Conservation (phyloP, 2,113 vertebrate genomes). For the Poecilia latipinna region DNA sequence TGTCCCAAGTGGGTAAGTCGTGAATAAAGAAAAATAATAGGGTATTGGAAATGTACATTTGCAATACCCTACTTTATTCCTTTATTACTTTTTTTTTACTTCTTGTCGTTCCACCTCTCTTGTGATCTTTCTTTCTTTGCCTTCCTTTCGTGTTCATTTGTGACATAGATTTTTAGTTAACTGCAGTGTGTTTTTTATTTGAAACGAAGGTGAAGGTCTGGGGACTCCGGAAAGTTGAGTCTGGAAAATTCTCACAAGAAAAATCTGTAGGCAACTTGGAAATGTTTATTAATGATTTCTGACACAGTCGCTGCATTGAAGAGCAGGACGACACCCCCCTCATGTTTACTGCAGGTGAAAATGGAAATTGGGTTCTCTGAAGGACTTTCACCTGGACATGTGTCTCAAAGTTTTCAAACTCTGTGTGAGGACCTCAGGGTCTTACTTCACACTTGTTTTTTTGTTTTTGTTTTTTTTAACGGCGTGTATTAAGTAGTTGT, state of each 20-base stretch:
- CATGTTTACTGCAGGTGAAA: conserved; percentile 52
- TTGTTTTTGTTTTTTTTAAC: background rate
- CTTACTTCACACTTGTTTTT: background rate
- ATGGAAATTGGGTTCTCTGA: conserved; percentile 4
- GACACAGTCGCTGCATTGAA: conserved; percentile 12
- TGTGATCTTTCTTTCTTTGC: too few species aligned
- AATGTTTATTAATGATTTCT: conserved; percentile 23
- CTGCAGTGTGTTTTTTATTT: background rate
- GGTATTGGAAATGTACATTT: too few species aligned
- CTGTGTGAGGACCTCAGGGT: background rate
- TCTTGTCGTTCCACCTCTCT: too few species aligned
- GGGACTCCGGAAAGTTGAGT: background rate
- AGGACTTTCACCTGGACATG: conserved; percentile 22
- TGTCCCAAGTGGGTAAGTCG: background rate
- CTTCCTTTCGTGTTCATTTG: background rate
- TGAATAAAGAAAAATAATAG: too few species aligned
- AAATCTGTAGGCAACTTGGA: background rate
- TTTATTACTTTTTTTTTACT: too few species aligned
- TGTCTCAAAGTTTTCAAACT: conserved; percentile 27
- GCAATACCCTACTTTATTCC: too few species aligned
- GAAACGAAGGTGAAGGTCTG: background rate
- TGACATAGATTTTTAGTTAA: background rate
- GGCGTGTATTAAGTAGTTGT: conserved; percentile 15
- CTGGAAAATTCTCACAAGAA: background rate
- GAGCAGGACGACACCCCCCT: conserved; percentile 17